Conservation (phyloP, 2,888 invertebrate species). For the Melanotus villosus region DNA sequence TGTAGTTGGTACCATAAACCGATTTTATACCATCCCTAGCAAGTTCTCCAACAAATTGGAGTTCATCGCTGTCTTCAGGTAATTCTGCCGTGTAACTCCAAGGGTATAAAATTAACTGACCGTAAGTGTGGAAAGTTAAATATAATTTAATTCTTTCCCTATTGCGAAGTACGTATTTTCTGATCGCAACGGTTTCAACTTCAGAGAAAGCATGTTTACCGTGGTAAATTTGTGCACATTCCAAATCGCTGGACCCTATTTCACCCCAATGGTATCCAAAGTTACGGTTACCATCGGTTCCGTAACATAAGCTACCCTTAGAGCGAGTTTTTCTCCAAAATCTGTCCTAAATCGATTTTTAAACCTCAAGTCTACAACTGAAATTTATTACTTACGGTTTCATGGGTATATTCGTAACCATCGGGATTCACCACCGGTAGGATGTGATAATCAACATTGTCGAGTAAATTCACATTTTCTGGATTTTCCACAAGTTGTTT, state of each 20-base stretch:
- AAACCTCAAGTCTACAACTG: too few relatives aligned
- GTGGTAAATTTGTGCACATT: slow-evolving; percentile 68
- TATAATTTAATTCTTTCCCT: slow-evolving; percentile 74
- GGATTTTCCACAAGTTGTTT: slow-evolving; percentile 75
- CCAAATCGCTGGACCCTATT: slow-evolving; percentile 61
- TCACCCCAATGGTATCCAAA: slow-evolving; percentile 74
- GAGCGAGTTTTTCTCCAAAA: slow-evolving; percentile 59
- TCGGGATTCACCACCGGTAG: slow-evolving; percentile 83
- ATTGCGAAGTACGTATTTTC: slow-evolving; percentile 71
- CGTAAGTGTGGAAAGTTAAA: slow-evolving; percentile 82
- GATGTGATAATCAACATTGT: slow-evolving; percentile 77
- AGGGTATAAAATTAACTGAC: slow-evolving; percentile 78
- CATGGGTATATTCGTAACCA: slow-evolving; percentile 76
- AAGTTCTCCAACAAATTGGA: slow-evolving; percentile 67
- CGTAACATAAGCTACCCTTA: slow-evolving; percentile 46
- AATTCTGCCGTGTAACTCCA: slow-evolving; percentile 75
- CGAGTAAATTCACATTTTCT: slow-evolving; percentile 70
- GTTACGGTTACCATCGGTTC: slow-evolving; percentile 48
- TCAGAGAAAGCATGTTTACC: slow-evolving; percentile 69
- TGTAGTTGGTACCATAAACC: slow-evolving; percentile 67
- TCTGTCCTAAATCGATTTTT: slow-evolving; percentile 56
- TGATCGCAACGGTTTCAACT: slow-evolving; percentile 72
- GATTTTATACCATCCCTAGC: slow-evolving; percentile 68
- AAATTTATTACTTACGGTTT: slow-evolving; percentile 75
- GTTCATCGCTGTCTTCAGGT: slow-evolving; percentile 69